Evolutionary conservation across 2,888 invertebrate genomes (phyloP).

Genomic region (Drosophila algonquin): DNA sequence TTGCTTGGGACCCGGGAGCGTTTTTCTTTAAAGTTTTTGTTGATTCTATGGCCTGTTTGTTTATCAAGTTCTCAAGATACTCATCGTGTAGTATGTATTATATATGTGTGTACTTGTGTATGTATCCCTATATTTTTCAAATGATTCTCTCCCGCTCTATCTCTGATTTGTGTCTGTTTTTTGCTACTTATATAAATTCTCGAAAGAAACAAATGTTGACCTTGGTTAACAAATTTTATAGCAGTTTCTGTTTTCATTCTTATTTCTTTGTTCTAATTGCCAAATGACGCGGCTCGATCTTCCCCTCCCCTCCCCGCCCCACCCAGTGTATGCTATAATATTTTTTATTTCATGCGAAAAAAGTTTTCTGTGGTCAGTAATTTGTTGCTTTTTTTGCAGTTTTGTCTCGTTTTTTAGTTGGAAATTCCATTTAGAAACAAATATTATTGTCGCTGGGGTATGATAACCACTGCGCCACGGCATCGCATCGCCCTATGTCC

Average conservation of each 20-base stretch:
- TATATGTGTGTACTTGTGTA: not conserved
- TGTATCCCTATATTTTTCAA: conserved; percentile 6
- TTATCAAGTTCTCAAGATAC: conserved; percentile 40
- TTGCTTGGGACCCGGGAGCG: conserved; percentile 29
- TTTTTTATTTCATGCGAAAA: conserved; percentile 29
- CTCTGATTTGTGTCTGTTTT: not conserved
- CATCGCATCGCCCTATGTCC: not conserved
- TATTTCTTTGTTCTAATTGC: conserved; percentile 71
- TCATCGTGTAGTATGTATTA: conserved; percentile 1
- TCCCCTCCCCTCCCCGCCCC: not conserved
- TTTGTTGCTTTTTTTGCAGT: conserved; percentile 37
- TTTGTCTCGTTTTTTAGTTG: not conserved
- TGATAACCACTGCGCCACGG: not conserved
- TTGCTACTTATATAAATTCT: conserved; percentile 24
- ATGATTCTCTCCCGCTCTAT: conserved; percentile 8
- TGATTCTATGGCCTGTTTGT: conserved; percentile 35
- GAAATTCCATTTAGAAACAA: not conserved
- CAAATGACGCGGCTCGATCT: conserved; percentile 54
- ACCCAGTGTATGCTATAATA: conserved; percentile 26
- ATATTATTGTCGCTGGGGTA: not conserved
- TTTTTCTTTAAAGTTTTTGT: conserved; percentile 40
- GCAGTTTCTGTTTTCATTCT: conserved; percentile 27
- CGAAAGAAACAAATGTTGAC: conserved; percentile 57
- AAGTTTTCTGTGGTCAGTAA: conserved; percentile 29
- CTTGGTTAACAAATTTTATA: conserved; percentile 69